These are phyloP conservation scores for Thripadectes ignobilis DNA, from an alignment of 2,797 vertebrate species.

Conservation along the genomic window DNA sequence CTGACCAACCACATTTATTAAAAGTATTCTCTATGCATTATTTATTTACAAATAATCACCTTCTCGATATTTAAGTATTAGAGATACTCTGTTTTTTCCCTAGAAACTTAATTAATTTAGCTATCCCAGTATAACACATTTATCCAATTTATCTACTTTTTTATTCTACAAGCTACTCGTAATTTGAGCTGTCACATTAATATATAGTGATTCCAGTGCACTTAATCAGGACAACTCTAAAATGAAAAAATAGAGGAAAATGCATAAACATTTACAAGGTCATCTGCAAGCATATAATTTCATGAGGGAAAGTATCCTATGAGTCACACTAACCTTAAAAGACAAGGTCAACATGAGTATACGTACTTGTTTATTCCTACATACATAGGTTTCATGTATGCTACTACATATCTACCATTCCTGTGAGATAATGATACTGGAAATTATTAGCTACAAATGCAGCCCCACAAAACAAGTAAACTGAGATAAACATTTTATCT, in stretches of 20 bases:
- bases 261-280: conserved; percentile 51
- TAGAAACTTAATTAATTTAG: conserved; percentile 67
- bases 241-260: conserved; percentile 43
- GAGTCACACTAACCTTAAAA: not conserved
- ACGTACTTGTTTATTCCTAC: not conserved
- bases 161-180: conserved; percentile 35
- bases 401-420: not conserved
- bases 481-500: not conserved
- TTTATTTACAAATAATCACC: conserved; percentile 75
- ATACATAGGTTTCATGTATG: not conserved
- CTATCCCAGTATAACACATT: conserved; percentile 38
- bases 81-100: conserved; percentile 43
- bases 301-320: not conserved
- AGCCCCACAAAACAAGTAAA: not conserved
- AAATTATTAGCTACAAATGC: not conserved
- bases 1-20: conserved; percentile 54
- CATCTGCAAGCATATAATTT: not conserved
- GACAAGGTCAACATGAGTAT: not conserved
- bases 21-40: conserved; percentile 67
- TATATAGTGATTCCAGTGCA: conserved; percentile 39
- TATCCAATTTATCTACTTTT: conserved; percentile 54
- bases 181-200: conserved; percentile 65
- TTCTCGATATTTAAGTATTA: conserved; percentile 63
- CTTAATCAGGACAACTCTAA: conserved; percentile 45
- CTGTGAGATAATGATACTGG: not conserved